Evolutionary conservation across 2,888 invertebrate species (phyloP).

Genomic region (Cantharis rufa): DNA sequence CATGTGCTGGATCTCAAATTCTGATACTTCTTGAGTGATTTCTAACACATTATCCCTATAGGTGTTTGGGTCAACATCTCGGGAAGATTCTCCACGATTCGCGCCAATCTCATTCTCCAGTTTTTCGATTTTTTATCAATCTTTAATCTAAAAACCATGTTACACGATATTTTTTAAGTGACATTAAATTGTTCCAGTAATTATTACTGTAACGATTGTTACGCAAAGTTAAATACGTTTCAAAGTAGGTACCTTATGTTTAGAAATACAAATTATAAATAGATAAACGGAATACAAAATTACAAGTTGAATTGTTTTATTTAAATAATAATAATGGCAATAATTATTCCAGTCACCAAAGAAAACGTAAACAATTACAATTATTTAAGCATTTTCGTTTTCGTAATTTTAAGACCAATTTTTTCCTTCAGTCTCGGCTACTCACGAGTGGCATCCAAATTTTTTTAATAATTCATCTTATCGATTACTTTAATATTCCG

Average conservation of each 20-base stretch:
- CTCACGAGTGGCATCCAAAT: background rate
- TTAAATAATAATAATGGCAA: constrained; percentile 15
- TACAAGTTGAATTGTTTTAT: constrained; percentile 25
- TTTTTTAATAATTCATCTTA: background rate
- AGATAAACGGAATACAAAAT: constrained; percentile 18
- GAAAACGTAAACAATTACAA: constrained; percentile 21
- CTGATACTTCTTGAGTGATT: constrained; percentile 33
- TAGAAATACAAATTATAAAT: constrained; percentile 25
- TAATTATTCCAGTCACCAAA: constrained; percentile 18
- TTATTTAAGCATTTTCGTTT: constrained; percentile 8
- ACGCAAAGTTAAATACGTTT: background rate
- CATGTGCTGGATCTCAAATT: constrained; percentile 41
- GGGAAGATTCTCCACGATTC: background rate
- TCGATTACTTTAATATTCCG: background rate
- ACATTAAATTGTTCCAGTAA: background rate
- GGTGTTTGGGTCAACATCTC: constrained; percentile 21
- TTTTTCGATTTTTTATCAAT: background rate
- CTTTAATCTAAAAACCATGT: background rate
- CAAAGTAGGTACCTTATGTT: constrained; percentile 10
- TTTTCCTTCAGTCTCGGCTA: background rate
- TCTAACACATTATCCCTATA: constrained; percentile 27
- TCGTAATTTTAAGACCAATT: background rate
- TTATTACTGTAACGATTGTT: background rate
- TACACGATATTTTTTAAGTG: background rate
- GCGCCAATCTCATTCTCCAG: background rate